Evolutionary conservation across 2,113 vertebrate species (phyloP).

Genomic region (Ceyx melanurus): DNA sequence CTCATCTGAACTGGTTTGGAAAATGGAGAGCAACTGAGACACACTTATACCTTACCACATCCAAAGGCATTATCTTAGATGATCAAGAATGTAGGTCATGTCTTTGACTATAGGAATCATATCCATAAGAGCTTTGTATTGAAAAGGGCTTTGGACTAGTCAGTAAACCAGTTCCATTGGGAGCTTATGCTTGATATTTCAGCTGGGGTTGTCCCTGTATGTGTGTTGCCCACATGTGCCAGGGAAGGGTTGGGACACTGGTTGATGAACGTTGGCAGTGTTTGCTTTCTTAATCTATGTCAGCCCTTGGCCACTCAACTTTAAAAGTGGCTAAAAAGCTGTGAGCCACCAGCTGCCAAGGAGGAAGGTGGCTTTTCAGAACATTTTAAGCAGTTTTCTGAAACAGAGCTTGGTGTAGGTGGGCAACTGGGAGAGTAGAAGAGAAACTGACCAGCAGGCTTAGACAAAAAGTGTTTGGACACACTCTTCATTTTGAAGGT

Average conservation of each 20-base stretch:
- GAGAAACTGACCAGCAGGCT: not conserved
- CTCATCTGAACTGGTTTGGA: not conserved
- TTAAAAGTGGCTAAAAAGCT: not conserved
- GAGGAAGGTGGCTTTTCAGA: not conserved
- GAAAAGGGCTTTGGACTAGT: not conserved
- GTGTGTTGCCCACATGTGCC: not conserved
- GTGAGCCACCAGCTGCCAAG: not conserved
- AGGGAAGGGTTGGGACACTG: not conserved
- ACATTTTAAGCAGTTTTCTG: not conserved
- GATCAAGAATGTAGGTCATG: not conserved
- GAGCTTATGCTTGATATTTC: not conserved
- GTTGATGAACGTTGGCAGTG: accelerated
- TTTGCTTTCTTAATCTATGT: not conserved
- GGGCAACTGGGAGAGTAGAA: not conserved
- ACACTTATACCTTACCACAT: not conserved
- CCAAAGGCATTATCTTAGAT: not conserved
- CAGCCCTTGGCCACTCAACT: not conserved
- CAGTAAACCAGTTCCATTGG: not conserved
- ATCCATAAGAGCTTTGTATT: not conserved
- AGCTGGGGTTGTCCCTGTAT: not conserved
- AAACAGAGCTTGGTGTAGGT: not conserved
- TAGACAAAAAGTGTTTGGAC: not conserved
- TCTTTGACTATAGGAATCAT: not conserved
- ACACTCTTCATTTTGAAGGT: not conserved
- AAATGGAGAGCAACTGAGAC: not conserved